Percentiles rank a stretch among this genome's conserved stretches.
These are phyloP conservation scores for Peromyscus eremicus DNA, from an alignment of 2,797 vertebrate genomes.

Conservation along the genomic window DNA sequence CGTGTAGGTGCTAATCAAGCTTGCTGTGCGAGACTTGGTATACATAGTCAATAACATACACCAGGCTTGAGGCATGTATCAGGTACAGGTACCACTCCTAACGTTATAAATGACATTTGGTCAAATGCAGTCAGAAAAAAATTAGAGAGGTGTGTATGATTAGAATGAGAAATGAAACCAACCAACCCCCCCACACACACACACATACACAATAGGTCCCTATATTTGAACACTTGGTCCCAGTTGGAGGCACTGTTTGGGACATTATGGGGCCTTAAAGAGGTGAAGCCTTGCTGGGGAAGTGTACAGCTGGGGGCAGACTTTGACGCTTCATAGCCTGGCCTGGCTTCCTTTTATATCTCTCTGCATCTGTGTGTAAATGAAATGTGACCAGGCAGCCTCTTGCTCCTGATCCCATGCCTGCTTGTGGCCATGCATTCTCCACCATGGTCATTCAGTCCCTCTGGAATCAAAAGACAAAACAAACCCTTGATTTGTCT, in stretches of 20 bases:
- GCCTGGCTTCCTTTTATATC: too few species aligned
- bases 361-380: background rate
- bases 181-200: accelerated
- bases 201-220: background rate
- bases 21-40: background rate
- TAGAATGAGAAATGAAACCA: background rate
- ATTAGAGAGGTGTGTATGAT: background rate
- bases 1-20: background rate
- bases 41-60: background rate
- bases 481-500: background rate
- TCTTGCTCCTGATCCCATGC: background rate
- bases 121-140: slow-evolving; percentile 13
- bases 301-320: background rate
- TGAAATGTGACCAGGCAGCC: background rate
- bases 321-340: background rate
- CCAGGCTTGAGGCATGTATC: background rate
- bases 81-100: background rate
- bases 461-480: background rate
- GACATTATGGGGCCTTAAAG: background rate
- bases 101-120: background rate
- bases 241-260: background rate
- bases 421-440: background rate
- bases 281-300: background rate
- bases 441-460: too few species aligned
- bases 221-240: background rate